Base-by-base conservation (phyloP, 2,113 vertebrate genomes). In the Oreocharis arfaki region DNA sequence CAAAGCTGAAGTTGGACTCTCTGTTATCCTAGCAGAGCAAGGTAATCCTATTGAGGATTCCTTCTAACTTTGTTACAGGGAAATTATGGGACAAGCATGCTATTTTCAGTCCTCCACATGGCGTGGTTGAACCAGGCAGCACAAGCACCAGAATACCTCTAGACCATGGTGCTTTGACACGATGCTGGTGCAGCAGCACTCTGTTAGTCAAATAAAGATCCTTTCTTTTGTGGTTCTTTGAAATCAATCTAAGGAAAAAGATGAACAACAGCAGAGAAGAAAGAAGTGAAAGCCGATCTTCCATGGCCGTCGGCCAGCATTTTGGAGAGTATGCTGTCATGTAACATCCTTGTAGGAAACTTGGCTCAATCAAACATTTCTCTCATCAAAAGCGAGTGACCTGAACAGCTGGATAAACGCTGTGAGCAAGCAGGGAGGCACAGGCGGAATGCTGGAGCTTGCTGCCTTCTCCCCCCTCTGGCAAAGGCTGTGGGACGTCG, bases 331-430 rank as follows among this genome's bases (percentile, higher is more conserved):
- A 61, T 83, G 90, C 53, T 8, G 76, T 90, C 94, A 89, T 16
- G 6, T 49, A 90, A 81, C 83, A 67, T 92, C 95, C 89, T 28
- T 8, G 56, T 74, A 91, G 94, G 91, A 95, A 95, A 95, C 87
- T 78, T 95, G 91, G 95, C 95, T 80, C 94, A 85, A 65, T 57
- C 32, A 7, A 60, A 93, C 84, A 53, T 80, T 95, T 94, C 87
- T 91, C 27, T 82, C 82, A 76, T 92, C 78, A 76, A 93, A 91
- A 94, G 78, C 61, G 16, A 97, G 95, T 90, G 92, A 88, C 78
- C 85, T 71, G 92, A 93, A 32, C 94, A 95, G 91, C 93, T 84
- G 95, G 91, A 95, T 70, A 23, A 27, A 42, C 20, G 24, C 37
- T 2, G 35, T 1, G 50, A 44, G 84, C 92, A 7, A 61, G 12